Conservation (phyloP, 2,113 vertebrate genomes). For the Rhinichthys klamathensis region DNA sequence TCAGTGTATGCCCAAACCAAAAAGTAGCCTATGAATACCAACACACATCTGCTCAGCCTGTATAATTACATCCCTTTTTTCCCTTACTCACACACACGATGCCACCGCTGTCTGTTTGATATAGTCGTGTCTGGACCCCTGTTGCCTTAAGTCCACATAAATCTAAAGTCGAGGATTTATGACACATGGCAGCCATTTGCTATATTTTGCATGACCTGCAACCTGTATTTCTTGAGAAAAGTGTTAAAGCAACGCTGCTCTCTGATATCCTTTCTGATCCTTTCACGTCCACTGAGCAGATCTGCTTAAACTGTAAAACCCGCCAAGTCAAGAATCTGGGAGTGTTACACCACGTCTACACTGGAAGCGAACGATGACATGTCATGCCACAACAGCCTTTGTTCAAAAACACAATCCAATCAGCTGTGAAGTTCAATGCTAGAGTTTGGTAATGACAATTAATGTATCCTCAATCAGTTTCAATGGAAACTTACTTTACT, state of each 20-base stretch:
- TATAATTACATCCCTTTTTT: background rate
- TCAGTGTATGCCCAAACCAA: too few species aligned
- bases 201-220: slow-evolving; percentile 37
- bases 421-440: background rate
- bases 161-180: slow-evolving; percentile 24
- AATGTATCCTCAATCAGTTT: background rate
- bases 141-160: slow-evolving; percentile 20
- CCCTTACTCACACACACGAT: background rate
- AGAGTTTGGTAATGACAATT: background rate
- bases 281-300: slow-evolving; percentile 28
- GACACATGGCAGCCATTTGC: slow-evolving; percentile 29
- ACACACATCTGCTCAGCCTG: background rate
- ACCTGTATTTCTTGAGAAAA: slow-evolving; percentile 15
- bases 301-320: slow-evolving; percentile 21
- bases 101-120: background rate
- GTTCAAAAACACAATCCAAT: background rate
- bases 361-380: background rate
- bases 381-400: background rate
- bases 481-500: background rate
- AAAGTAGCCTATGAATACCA: too few species aligned
- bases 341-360: background rate
- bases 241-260: background rate
- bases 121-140: slow-evolving; percentile 1
- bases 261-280: slow-evolving; percentile 25
- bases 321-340: slow-evolving; percentile 9